Percentiles rank a stretch among this genome's conserved stretches.
Evolutionary conservation across 37 sponge, comb jelly and placozoan genomes (phyloP).

Genomic region (Diacarnus erythraeanus): DNA sequence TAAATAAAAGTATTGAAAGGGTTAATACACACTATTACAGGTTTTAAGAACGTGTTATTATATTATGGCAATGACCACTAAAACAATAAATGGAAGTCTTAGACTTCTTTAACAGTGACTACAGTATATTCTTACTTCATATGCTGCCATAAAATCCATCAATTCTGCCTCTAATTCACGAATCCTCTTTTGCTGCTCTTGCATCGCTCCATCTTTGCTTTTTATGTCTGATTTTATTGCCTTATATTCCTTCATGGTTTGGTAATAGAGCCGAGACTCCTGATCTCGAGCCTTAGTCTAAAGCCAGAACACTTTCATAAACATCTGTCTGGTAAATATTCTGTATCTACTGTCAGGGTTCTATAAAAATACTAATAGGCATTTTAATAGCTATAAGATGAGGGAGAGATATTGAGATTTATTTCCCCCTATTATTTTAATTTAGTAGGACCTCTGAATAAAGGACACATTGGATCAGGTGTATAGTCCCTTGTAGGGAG

Average conservation of each 20-base stretch:
- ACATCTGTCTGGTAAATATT: too few relatives aligned
- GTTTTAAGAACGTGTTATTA: background rate
- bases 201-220: slow-evolving; percentile 34
- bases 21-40: background rate
- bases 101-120: too few relatives aligned
- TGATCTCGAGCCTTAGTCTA: slow-evolving; percentile 64
- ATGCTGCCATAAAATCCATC: slow-evolving; percentile 54
- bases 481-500: too few relatives aligned
- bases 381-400: too few relatives aligned
- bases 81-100: too few relatives aligned
- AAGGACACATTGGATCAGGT: too few relatives aligned
- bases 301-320: too few relatives aligned
- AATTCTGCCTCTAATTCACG: slow-evolving; percentile 50
- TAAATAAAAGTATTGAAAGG: background rate
- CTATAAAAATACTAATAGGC: too few relatives aligned
- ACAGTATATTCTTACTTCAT: slow-evolving; percentile 43
- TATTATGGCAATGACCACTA: background rate
- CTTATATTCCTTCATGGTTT: slow-evolving; percentile 28
- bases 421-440: too few relatives aligned
- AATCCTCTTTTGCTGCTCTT: slow-evolving; percentile 59
- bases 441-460: too few relatives aligned
- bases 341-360: too few relatives aligned
- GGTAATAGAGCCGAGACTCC: slow-evolving; percentile 35
- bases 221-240: slow-evolving; percentile 23
- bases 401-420: too few relatives aligned